Conservation (phyloP, 2,797 vertebrate genomes). For the Glyptemys insculpta region DNA sequence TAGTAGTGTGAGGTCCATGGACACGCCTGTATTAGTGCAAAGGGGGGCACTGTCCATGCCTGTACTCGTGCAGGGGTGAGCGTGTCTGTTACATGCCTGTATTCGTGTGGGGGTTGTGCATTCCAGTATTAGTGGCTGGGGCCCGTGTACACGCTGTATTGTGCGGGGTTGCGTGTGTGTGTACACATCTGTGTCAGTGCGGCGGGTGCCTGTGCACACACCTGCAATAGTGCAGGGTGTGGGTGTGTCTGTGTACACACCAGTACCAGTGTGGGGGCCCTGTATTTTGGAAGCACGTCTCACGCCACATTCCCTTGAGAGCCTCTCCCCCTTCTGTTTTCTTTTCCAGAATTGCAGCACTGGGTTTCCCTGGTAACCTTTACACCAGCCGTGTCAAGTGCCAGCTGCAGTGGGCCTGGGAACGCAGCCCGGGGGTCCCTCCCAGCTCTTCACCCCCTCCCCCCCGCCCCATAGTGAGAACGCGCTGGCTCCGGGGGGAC, state of each 20-base stretch:
- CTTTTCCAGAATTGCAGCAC: neutral
- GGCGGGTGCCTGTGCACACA: neutral
- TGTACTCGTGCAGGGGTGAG: neutral
- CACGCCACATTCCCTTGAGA: neutral
- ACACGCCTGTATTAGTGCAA: neutral
- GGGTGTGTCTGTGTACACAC: neutral
- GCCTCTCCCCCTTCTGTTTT: neutral
- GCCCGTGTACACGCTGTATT: neutral
- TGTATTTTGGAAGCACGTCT: neutral
- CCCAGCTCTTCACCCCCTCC: neutral
- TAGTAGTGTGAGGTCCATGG: too few species aligned
- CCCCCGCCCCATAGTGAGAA: neutral
- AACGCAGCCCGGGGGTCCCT: constrained; percentile 45
- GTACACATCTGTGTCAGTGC: neutral
- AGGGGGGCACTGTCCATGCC: neutral
- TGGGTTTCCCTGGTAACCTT: constrained; percentile 65
- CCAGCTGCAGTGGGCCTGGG: constrained; percentile 62
- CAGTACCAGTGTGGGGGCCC: neutral
- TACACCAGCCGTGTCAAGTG: constrained; percentile 4
- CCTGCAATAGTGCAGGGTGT: too few species aligned
- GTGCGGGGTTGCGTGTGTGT: neutral
- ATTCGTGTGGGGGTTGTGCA: too few species aligned
- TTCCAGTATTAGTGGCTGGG: neutral
- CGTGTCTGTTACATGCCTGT: accelerated
- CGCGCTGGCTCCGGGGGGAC: too few species aligned